Evolutionary conservation across 1,140 invertebrate species (phyloP).

Genomic region (Cryptotermes secundus): DNA sequence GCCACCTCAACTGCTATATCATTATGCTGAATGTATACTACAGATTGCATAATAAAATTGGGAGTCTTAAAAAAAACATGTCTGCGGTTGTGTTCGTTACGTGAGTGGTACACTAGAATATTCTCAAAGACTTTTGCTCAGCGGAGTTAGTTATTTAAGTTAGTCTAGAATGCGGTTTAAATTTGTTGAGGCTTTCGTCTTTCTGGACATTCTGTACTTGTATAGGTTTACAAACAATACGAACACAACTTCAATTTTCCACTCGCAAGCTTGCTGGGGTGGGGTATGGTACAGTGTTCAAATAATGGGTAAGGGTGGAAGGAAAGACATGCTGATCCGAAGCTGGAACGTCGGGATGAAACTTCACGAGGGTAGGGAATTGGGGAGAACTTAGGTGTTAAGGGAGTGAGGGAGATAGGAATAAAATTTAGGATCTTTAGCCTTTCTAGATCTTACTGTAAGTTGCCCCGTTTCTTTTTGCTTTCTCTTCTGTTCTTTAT

Average conservation of each 20-base stretch:
- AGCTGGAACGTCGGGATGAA: constrained; percentile 8
- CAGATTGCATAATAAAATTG: too few relatives aligned
- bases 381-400: constrained; percentile 26
- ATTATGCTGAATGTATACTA: too few relatives aligned
- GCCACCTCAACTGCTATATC: too few relatives aligned
- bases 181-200: not conserved
- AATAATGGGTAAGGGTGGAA: not conserved
- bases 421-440: constrained; percentile 21
- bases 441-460: not conserved
- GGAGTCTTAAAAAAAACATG: too few relatives aligned
- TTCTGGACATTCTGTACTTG: not conserved
- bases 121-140: too few relatives aligned
- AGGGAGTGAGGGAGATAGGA: constrained; percentile 2
- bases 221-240: not conserved
- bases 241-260: not conserved
- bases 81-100: too few relatives aligned
- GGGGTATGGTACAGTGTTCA: not conserved
- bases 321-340: constrained; percentile 24
- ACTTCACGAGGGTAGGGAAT: constrained; percentile 28
- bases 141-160: too few relatives aligned
- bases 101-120: too few relatives aligned
- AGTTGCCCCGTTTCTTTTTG: not conserved
- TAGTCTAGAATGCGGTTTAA: too few relatives aligned
- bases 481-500: not conserved
- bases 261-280: not conserved